Percentiles rank a stretch among this genome's conserved stretches.
phyloP scores from a whole-genome alignment of 2,797 vertebrate species.

The Mus spretus region DNA sequence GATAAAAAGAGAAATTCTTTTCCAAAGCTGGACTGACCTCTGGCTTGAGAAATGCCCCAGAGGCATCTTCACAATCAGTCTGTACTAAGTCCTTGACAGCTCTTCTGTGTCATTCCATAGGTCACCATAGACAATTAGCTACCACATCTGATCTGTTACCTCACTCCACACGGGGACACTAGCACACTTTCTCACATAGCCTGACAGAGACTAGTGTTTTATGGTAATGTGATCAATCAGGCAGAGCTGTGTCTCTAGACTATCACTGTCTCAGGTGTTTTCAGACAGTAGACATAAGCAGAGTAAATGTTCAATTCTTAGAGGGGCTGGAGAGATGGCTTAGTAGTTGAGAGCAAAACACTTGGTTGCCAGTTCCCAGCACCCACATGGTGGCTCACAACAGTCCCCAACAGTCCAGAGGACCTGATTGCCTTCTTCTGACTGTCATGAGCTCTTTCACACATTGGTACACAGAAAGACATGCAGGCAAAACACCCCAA shows the following conservation, averaged over 20 bases:
- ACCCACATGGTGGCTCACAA: not conserved
- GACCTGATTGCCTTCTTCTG: not conserved
- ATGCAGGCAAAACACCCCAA: not conserved
- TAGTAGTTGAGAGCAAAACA: not conserved
- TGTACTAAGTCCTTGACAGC: not conserved
- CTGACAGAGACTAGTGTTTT: conserved; percentile 44
- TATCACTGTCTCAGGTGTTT: conserved; percentile 21
- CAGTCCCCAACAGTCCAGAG: not conserved
- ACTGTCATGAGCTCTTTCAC: not conserved
- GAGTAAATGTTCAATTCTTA: conserved; percentile 46
- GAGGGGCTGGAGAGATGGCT: not conserved
- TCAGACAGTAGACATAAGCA: conserved; percentile 7
- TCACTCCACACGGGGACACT: conserved; percentile 33
- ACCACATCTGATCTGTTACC: not conserved
- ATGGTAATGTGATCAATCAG: conserved; percentile 51
- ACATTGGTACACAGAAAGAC: not conserved
- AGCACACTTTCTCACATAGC: conserved; percentile 40
- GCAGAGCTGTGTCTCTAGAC: not conserved
- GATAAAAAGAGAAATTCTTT: conserved; percentile 65
- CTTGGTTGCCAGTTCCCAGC: not conserved
- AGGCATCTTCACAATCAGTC: not conserved
- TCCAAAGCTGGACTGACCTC: conserved; percentile 11
- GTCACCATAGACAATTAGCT: conserved; percentile 4
- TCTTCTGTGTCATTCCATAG: conserved; percentile 33
- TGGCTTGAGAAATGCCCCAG: conserved; percentile 31